Percentiles rank a stretch among this genome's conserved stretches.
Conservation (phyloP, 2,888 invertebrate species). For the Drosophila algonquin region DNA sequence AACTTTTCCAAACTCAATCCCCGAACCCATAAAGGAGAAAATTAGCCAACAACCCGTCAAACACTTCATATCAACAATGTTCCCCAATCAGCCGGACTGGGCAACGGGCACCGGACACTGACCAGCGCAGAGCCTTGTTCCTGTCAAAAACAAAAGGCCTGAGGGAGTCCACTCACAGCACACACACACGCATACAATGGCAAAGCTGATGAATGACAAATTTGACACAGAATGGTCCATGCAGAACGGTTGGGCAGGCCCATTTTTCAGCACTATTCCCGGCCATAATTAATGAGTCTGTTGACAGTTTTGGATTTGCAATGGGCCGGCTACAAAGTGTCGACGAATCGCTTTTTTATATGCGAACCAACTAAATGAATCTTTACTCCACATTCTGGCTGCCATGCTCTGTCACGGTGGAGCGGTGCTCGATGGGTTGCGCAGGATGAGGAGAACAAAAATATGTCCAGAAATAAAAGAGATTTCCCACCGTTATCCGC, state of each 20-base stretch:
- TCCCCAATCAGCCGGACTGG: constrained; percentile 14
- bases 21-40: constrained; percentile 12
- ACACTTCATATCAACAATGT: constrained; percentile 31
- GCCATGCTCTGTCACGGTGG: constrained; percentile 40
- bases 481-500: constrained; percentile 45
- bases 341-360: constrained; percentile 37
- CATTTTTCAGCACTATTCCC: constrained; percentile 55
- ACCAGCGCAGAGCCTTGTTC: constrained; percentile 30
- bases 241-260: constrained; percentile 33
- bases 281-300: constrained; percentile 69
- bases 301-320: constrained; percentile 68
- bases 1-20: constrained; percentile 19
- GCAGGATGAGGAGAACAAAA: constrained; percentile 32
- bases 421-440: constrained; percentile 1
- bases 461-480: constrained; percentile 43
- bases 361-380: constrained; percentile 40
- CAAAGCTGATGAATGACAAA: constrained; percentile 73
- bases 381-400: constrained; percentile 33
- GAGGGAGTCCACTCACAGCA: constrained; percentile 20
- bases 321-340: constrained; percentile 42
- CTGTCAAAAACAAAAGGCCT: constrained; percentile 62
- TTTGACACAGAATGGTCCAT: constrained; percentile 57
- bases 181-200: neutral
- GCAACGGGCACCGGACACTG: constrained; percentile 1
- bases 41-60: constrained; percentile 36